Evolutionary conservation across 2,113 vertebrate species (phyloP), one percentile per base, ranked within the genome.

Genomic region (Nothobranchius furzeri): DNA sequence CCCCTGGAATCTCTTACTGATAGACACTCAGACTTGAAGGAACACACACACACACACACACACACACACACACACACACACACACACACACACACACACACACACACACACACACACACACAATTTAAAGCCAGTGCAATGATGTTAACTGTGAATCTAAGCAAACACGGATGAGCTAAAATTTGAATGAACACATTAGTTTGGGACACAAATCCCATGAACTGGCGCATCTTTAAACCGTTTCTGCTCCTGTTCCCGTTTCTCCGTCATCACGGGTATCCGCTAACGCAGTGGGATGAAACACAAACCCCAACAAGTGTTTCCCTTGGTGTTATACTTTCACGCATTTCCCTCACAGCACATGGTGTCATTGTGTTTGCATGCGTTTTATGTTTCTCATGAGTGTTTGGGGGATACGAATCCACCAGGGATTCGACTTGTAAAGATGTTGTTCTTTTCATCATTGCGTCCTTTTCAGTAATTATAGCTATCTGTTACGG

Each of bases 1-100:
- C 74, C 75, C 80, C 72, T 65, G 48, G 72, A 82, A 83, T 52
- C 20, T 63, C 68, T 78, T 79, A 85, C 60, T 85, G 81, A 86
- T 75, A 85, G 71, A 70, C 63, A 59, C 53, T 6, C 6, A 15
- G 42, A 63, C 64, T 60, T 47, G 20, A 43, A 25, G 46, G 68
- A 47, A 24, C 14, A 63, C 17, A 65, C 15, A 25, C 60, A 61
- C 55, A 7, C 14, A 5, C 67, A 40, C 37, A 37, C 48, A 62
- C 51, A 20, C 52, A 46, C 24, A 17, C 24, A 55, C 36, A 55
- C 14, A 63, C 17, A 63, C 13, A 25, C 14, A 5, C 40, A 47
- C 67, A 40, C 37, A 37, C 48, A 62, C 51, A 20, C 52, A 40
- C 37, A 17, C 36, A 55, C 14, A 63, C 17, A 63, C 13, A 25